These are phyloP conservation scores for Mimachlamys varia DNA, from an alignment of 2,888 invertebrate species.

Conservation along the genomic window DNA sequence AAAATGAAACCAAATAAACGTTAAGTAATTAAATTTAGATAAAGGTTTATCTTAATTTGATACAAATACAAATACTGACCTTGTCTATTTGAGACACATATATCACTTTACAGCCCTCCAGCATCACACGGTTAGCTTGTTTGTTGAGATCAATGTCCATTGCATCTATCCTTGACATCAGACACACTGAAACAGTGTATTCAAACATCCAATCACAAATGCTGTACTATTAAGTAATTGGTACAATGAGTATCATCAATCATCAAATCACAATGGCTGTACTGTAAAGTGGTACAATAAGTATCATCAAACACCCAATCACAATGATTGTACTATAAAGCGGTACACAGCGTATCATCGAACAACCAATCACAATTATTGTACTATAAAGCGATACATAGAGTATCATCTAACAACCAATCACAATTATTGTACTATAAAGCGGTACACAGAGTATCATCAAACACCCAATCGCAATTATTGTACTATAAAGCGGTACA, in stretches of 20 bases:
- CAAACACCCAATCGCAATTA: too few relatives aligned
- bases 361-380: background rate
- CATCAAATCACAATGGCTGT: background rate
- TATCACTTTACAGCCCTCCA: conserved; percentile 69
- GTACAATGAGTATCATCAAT: background rate
- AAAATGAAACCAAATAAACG: too few relatives aligned
- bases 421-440: too few relatives aligned
- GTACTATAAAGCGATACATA: background rate
- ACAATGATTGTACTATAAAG: background rate
- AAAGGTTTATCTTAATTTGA: too few relatives aligned
- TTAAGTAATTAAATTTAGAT: too few relatives aligned
- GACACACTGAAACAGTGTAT: conserved; percentile 65
- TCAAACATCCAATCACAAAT: background rate
- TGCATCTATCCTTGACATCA: conserved; percentile 72
- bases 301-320: background rate
- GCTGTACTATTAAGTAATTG: background rate
- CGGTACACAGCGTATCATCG: background rate
- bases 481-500: too few relatives aligned
- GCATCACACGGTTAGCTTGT: conserved; percentile 59
- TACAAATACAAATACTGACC: conserved; percentile 53
- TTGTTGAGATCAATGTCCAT: conserved; percentile 61
- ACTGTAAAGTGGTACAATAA: background rate
- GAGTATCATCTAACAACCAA: background rate
- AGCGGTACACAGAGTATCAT: too few relatives aligned
- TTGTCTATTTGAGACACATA: conserved; percentile 63